Evolutionary conservation across 2,113 vertebrate genomes (phyloP), one percentile per base, ranked within the genome.

Genomic region (Phylloscopus whistleri): DNA sequence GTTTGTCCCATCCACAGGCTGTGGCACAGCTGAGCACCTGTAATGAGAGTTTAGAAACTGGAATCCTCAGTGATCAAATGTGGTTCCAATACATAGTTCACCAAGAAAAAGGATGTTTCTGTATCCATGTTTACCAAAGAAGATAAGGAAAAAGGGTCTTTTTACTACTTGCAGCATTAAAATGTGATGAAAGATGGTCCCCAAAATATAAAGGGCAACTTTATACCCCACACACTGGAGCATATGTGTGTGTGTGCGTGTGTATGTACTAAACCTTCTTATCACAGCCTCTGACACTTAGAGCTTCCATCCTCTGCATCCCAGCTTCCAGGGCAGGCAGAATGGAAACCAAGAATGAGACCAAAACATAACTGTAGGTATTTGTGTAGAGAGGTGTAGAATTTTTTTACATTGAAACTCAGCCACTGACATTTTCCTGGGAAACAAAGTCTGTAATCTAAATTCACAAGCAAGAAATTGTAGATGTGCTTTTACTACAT

Each of bases 171-270:
- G 12, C 16, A 86, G 19, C 21, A 68, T 39, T 73, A 68, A 80
- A 80, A 84, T 6, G 0, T 27, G 43, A 56, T 52, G 4, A 59
- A 31, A 0, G 0, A 69, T 39, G 12, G 26, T 19, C 5, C 9
- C 20, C 31, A 80, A 41, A 60, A 35, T 33, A 60, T 15, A 68
- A 85, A 68, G 9, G 28, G 7, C 33, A 72, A n/a, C 6, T 83
- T 78, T 44, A 31, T 77, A 77, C 46, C 35, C 18, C 9, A 11
- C 31, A 28, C 2, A 28, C 15, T 27, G 16, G 5, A 13, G 5
- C 19, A 3, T 12, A 18, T 1, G 11, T 30, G 10, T 41, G 5
- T 46, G 8, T 37, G 8, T 2, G 0, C 15, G 9, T 35, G 10
- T 53, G 16, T 43, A 21, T 23, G 41, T 11, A 70, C 51, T 79